Base-by-base conservation (phyloP, 1,140 invertebrate species). In the Teleopsis dalmanni region DNA sequence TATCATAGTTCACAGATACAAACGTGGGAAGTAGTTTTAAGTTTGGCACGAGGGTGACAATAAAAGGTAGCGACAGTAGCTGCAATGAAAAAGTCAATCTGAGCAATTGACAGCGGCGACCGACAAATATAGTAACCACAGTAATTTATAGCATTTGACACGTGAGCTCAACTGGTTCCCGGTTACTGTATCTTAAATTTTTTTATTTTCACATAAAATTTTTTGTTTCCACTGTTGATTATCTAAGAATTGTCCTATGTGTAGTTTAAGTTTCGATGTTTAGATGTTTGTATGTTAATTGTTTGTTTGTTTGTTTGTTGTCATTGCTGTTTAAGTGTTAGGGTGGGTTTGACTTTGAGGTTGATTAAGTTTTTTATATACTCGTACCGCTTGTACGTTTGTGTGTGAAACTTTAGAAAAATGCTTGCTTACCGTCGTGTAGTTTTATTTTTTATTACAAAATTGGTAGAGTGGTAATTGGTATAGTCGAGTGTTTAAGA, bases 231-330 rank as follows among this genome's bases (percentile, higher is more conserved):
- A n/a, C n/a, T n/a, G n/a, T n/a, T n/a, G n/a, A n/a, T n/a, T n/a
- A n/a, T n/a, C n/a, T n/a, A n/a, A n/a, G n/a, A n/a, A n/a, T n/a
- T n/a, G n/a, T n/a, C n/a, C n/a, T n/a, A n/a, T n/a, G n/a, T 25
- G 21, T 34, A 10, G 27, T 16, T 10, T 31, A 8, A 14, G 2
- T 42, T 26, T 16, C 18, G 16, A 19, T 43, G 16, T 29, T 25
- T 21, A 42, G 29, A 33, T 34, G 29, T 26, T 49, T 35, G 34
- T 29, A 27, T 49, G 63, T 66, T 66, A 66, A 66, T 66, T 66
- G 63, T 66, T 66, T 65, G 62, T 65, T 65, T 64, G 33, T 34
- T 23, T 59, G 57, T 59, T 55, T 63, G 60, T 66, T 66, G 63
- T 66, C 63, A 66, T 53, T 62, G 56, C 49, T 55, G 51, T 54